phyloP scores from a whole-genome alignment of 2,888 invertebrate species.

The Epistrophe grossulariae region DNA sequence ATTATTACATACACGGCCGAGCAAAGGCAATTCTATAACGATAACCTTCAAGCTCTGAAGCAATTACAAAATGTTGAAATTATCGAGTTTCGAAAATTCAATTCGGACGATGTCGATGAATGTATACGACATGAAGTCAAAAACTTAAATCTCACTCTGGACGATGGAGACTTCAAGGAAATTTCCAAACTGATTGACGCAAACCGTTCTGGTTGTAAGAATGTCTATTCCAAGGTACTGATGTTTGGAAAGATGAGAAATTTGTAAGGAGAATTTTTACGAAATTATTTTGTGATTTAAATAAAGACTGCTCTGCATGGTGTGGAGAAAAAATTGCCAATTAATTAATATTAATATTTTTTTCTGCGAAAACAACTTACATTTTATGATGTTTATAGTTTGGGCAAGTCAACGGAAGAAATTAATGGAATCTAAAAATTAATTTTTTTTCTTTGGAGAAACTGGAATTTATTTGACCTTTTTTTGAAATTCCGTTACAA shows the following conservation, averaged over 20 bases:
- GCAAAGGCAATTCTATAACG: conserved; percentile 51
- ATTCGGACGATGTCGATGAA: conserved; percentile 77
- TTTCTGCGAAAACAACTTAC: not conserved
- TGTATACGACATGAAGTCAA: conserved; percentile 79
- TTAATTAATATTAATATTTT: not conserved
- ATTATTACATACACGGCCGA: conserved; percentile 76
- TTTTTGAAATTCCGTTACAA: too few species aligned
- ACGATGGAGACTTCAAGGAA: conserved; percentile 76
- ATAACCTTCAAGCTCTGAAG: conserved; percentile 74
- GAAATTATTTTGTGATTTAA: conserved; percentile 54
- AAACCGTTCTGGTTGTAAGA: conserved; percentile 81
- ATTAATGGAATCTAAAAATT: too few species aligned
- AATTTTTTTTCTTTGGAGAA: too few species aligned
- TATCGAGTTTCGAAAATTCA: conserved; percentile 78
- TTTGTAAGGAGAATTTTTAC: not conserved
- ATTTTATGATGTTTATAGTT: too few species aligned
- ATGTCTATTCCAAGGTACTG: conserved; percentile 80
- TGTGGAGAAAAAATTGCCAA: conserved; percentile 13
- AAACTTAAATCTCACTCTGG: conserved; percentile 76
- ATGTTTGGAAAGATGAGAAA: conserved; percentile 68
- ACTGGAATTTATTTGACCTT: too few species aligned
- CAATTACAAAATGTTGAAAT: conserved; percentile 76
- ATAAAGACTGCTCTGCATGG: conserved; percentile 61
- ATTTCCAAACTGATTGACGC: conserved; percentile 78
- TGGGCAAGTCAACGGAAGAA: too few species aligned